phyloP scores from a whole-genome alignment of 2,888 invertebrate genomes.

The Phalera bucephala region DNA sequence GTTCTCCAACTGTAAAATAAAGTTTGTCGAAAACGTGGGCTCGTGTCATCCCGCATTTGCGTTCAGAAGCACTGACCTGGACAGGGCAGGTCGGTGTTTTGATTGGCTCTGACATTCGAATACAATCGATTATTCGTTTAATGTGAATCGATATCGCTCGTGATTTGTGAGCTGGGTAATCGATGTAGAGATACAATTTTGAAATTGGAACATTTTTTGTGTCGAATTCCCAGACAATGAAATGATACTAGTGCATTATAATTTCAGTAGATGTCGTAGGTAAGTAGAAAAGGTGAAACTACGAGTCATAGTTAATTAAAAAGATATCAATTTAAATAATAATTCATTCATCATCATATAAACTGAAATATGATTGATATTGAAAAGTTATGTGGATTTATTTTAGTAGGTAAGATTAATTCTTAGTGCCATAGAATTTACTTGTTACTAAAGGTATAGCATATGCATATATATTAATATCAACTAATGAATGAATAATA shows the following conservation, averaged over 20 bases:
- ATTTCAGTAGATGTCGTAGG: constrained; percentile 4
- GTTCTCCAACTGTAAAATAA: constrained; percentile 23
- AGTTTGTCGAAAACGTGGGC: constrained; percentile 52
- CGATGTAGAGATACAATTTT: constrained; percentile 40
- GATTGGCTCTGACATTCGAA: constrained; percentile 78
- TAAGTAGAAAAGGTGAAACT: constrained; percentile 1
- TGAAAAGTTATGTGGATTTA: too few species aligned
- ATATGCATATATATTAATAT: too few species aligned
- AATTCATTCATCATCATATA: too few species aligned
- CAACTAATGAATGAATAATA: too few species aligned
- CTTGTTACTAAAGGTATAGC: too few species aligned
- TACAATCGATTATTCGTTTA: constrained; percentile 76
- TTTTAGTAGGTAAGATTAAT: too few species aligned
- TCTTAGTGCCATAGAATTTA: too few species aligned
- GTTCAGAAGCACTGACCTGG: constrained; percentile 78
- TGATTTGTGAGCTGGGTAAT: constrained; percentile 34
- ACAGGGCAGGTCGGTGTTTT: constrained; percentile 65
- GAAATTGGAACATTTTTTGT: constrained; percentile 44
- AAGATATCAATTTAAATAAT: background rate
- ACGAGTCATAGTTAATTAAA: background rate
- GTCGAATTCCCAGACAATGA: constrained; percentile 14
- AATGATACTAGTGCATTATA: constrained; percentile 3
- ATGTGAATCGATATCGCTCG: constrained; percentile 64
- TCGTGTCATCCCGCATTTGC: constrained; percentile 72
- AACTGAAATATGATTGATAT: too few species aligned